These are phyloP conservation scores for Eriocheir sinensis DNA, from an alignment of 1,140 invertebrate species.

Conservation along the genomic window DNA sequence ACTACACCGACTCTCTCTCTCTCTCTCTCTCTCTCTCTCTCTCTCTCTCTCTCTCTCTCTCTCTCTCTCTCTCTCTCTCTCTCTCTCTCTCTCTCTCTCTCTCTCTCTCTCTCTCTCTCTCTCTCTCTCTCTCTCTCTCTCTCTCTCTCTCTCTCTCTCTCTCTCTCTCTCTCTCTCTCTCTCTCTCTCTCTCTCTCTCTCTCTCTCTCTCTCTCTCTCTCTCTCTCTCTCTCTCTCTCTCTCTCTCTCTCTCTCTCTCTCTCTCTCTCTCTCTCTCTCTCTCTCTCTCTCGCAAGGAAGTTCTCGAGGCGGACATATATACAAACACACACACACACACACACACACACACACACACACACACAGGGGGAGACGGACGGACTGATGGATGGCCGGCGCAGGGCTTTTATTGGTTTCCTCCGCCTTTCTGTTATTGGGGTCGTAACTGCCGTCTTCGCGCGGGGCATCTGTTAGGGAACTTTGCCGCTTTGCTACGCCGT, in stretches of 20 bases:
- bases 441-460: neutral
- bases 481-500: neutral
- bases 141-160: too few species aligned
- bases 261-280: neutral
- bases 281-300: conserved; percentile 20
- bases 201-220: too few species aligned
- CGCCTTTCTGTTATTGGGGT: conserved; percentile 1
- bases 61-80: too few species aligned
- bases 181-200: too few species aligned
- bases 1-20: neutral
- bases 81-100: neutral
- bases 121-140: neutral
- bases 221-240: too few species aligned
- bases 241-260: too few species aligned
- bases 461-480: neutral
- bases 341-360: too few species aligned
- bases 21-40: neutral
- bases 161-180: too few species aligned
- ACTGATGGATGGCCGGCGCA: neutral
- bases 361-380: too few species aligned
- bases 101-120: too few species aligned
- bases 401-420: neutral
- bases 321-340: too few species aligned
- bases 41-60: neutral
- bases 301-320: too few species aligned